Conservation (phyloP, 2,113 vertebrate genomes). For the Acanthisitta chloris region DNA sequence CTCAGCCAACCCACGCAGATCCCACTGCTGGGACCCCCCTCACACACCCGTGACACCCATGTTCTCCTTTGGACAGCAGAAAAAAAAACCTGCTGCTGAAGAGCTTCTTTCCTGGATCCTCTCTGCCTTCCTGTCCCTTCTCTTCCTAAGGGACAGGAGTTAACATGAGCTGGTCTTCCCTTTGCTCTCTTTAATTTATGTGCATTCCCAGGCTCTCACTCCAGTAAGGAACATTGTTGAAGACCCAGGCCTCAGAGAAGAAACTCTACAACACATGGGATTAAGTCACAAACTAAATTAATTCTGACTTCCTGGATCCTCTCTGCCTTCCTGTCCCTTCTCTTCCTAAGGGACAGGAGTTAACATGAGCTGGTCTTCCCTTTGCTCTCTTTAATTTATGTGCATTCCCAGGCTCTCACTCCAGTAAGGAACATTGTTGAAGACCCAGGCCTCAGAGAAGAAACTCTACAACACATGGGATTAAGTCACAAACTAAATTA, state of each 20-base stretch:
- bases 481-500: neutral
- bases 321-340: neutral
- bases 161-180: neutral
- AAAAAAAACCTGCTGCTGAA: neutral
- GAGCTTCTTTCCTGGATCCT: neutral
- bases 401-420: neutral
- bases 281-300: neutral
- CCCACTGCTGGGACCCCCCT: neutral
- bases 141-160: neutral
- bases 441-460: neutral
- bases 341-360: neutral
- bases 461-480: fast-evolving
- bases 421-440: neutral
- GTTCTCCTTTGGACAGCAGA: neutral
- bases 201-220: neutral
- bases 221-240: neutral
- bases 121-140: neutral
- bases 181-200: neutral
- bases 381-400: neutral
- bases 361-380: neutral
- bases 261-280: fast-evolving
- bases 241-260: neutral
- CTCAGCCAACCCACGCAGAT: neutral
- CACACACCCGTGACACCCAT: neutral
- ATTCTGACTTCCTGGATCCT: neutral